These are phyloP conservation scores for Spermophilus dauricus DNA, from an alignment of 2,113 vertebrate species.

Conservation along the genomic window DNA sequence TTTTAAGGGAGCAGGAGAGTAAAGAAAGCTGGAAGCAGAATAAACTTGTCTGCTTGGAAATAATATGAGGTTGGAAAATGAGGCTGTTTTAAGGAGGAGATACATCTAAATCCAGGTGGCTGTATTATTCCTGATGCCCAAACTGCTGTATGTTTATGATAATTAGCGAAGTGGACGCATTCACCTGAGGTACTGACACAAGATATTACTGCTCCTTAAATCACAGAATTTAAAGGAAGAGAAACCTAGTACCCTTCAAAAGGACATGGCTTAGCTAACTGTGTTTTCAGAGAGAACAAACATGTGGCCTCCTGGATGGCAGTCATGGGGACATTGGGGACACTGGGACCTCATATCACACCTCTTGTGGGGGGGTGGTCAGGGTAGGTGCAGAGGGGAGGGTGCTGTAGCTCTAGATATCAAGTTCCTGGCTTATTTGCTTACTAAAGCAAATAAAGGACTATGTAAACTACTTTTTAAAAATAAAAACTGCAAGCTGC, in stretches of 20 bases:
- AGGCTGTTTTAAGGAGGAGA: not conserved
- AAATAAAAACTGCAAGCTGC: constrained; percentile 43
- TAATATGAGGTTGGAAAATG: not conserved
- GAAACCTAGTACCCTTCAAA: not conserved
- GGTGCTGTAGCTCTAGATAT: constrained; percentile 22
- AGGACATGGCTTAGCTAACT: not conserved
- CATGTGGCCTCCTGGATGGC: not conserved
- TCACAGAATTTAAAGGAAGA: not conserved
- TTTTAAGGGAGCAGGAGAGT: constrained; percentile 59
- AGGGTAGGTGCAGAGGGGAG: not conserved
- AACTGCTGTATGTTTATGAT: not conserved
- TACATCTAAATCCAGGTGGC: not conserved
- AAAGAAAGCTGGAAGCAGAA: constrained; percentile 50
- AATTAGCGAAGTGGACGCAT: not conserved
- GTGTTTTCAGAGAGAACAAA: not conserved
- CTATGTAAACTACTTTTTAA: constrained; percentile 51
- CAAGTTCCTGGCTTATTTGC: constrained; percentile 69
- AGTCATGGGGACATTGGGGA: not conserved
- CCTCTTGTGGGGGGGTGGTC: not conserved
- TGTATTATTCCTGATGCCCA: not conserved
- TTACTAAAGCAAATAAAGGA: constrained; percentile 75
- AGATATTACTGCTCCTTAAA: not conserved
- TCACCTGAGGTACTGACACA: not conserved
- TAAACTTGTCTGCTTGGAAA: constrained; percentile 12
- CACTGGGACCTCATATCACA: not conserved